Evolutionary conservation across 2,113 vertebrate genomes (phyloP).

Genomic region (Tylochromis polylepis): DNA sequence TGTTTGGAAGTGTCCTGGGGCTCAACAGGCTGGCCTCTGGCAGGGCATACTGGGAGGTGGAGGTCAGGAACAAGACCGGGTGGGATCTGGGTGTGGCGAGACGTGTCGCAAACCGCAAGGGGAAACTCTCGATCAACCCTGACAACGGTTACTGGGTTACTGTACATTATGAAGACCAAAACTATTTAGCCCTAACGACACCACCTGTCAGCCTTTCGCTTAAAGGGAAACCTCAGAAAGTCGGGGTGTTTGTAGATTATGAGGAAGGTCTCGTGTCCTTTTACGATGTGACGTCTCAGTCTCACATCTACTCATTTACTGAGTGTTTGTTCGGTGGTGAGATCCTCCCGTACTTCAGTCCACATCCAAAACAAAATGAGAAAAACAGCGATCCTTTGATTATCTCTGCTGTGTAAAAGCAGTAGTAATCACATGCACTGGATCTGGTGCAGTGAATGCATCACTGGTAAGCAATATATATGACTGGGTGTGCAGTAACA

Average conservation of each 20-base stretch:
- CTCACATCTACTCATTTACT: slow-evolving; percentile 77
- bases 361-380: slow-evolving; percentile 15
- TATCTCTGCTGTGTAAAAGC: background rate
- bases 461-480: background rate
- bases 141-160: slow-evolving; percentile 58
- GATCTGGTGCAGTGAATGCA: background rate
- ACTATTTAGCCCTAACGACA: slow-evolving; percentile 35
- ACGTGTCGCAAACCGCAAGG: slow-evolving; percentile 44
- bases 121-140: slow-evolving; percentile 36
- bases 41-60: slow-evolving; percentile 70
- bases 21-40: slow-evolving; percentile 19
- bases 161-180: slow-evolving; percentile 35
- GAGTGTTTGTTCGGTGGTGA: slow-evolving; percentile 66
- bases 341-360: slow-evolving; percentile 77
- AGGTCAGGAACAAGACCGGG: slow-evolving; percentile 49
- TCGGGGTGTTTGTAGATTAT: slow-evolving; percentile 81
- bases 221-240: slow-evolving; percentile 56
- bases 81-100: slow-evolving; percentile 67
- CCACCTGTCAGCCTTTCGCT: slow-evolving; percentile 32
- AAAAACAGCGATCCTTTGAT: slow-evolving; percentile 39
- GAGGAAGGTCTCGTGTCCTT: slow-evolving; percentile 78
- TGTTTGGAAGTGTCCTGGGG: slow-evolving; percentile 52
- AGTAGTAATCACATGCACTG: rapidly evolving
- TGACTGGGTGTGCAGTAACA: background rate
- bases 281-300: slow-evolving; percentile 56